Conservation (phyloP, 2,113 vertebrate genomes). For the Hydropotes inermis region DNA sequence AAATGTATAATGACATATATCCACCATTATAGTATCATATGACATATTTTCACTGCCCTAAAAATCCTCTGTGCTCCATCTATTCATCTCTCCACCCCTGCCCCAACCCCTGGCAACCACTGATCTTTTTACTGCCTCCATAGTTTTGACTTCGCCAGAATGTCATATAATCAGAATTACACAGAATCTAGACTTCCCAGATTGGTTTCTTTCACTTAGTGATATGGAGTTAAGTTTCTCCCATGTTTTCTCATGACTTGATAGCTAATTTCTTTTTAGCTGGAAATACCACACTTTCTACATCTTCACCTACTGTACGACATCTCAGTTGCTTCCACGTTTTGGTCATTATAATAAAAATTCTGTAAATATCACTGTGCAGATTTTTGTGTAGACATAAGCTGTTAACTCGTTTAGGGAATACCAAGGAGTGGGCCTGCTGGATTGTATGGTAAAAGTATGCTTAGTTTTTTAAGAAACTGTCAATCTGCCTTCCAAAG, state of each 20-base stretch:
- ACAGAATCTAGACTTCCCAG: background rate
- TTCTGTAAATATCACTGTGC: background rate
- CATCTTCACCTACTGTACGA: background rate
- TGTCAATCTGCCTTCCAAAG: background rate
- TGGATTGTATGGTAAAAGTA: background rate
- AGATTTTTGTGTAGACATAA: background rate
- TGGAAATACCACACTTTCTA: background rate
- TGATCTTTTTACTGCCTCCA: background rate
- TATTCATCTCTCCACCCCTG: background rate
- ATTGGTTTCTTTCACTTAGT: background rate
- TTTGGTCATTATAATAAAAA: background rate
- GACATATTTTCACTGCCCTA: background rate
- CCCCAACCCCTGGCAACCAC: background rate
- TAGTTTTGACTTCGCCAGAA: background rate
- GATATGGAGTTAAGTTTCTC: background rate
- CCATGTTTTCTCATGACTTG: background rate
- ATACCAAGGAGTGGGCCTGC: background rate
- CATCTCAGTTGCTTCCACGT: background rate
- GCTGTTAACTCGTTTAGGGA: background rate
- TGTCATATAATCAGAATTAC: background rate
- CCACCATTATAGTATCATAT: background rate
- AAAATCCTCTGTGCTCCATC: background rate
- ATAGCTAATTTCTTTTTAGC: background rate
- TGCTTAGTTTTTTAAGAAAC: background rate
- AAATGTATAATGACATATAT: background rate